A percentile compares a stretch with the other conserved stretches of the same genome.
These are phyloP conservation scores for Caenorhabditis imperialis DNA, from an alignment of 2,888 invertebrate species.

Conservation along the genomic window DNA sequence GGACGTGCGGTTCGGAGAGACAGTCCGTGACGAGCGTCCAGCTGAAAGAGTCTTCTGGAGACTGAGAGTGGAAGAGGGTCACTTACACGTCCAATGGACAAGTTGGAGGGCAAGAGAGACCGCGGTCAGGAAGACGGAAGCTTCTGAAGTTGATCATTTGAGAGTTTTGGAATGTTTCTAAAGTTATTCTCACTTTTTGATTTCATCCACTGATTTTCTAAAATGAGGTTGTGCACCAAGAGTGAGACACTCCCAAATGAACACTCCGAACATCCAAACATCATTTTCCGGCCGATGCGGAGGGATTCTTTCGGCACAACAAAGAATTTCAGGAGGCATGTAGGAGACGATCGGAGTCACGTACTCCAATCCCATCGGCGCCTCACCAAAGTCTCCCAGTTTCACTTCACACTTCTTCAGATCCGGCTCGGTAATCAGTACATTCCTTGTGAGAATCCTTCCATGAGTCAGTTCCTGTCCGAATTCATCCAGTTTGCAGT, in stretches of 20 bases:
- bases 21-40: conserved; percentile 71
- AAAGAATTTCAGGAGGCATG: conserved; percentile 74
- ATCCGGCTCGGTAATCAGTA: conserved; percentile 69
- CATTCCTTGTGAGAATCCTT: conserved; percentile 73
- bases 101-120: conserved; percentile 68
- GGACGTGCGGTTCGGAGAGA: conserved; percentile 71
- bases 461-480: conserved; percentile 76
- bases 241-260: conserved; percentile 75
- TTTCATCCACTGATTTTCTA: conserved; percentile 72
- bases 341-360: conserved; percentile 71
- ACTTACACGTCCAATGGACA: conserved; percentile 75
- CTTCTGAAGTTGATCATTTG: conserved; percentile 37
- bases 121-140: conserved; percentile 70
- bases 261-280: conserved; percentile 76
- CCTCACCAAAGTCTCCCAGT: conserved; percentile 75
- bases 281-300: conserved; percentile 75
- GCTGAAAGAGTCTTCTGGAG: not conserved
- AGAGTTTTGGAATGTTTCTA: not conserved
- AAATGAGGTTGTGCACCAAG: conserved; percentile 75
- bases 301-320: conserved; percentile 65
- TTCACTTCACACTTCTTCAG: conserved; percentile 72
- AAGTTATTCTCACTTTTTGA: conserved; percentile 56
- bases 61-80: not conserved
- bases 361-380: conserved; percentile 53
- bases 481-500: conserved; percentile 62